These are phyloP conservation scores for Coregonus ussuriensis DNA, from an alignment of 2,797 vertebrate species.

Conservation along the genomic window DNA sequence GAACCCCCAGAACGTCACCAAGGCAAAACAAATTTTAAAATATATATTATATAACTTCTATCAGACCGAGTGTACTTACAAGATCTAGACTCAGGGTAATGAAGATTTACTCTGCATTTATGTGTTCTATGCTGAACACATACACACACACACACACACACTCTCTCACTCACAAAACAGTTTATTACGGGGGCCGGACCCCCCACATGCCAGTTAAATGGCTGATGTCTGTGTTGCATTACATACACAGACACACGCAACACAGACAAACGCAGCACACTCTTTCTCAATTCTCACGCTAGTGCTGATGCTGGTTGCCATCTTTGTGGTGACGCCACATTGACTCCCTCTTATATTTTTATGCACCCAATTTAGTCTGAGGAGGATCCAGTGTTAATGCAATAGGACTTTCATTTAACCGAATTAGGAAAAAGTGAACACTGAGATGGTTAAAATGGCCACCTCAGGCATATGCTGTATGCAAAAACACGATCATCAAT, in stretches of 20 bases:
- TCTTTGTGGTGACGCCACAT: conserved; percentile 81
- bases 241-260: conserved; percentile 28
- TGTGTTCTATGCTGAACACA: not conserved
- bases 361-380: conserved; percentile 74
- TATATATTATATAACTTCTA: not conserved
- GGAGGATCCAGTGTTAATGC: conserved; percentile 67
- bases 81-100: not conserved
- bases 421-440: conserved; percentile 11
- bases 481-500: not conserved
- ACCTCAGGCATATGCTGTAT: not conserved
- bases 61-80: not conserved
- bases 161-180: conserved; percentile 8
- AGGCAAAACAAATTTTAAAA: not conserved
- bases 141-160: conserved; percentile 20
- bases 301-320: conserved; percentile 70
- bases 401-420: conserved; percentile 59
- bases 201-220: conserved; percentile 69
- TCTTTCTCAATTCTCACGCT: conserved; percentile 73
- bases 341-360: conserved; percentile 79
- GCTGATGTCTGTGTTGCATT: conserved; percentile 75
- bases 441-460: not conserved
- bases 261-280: conserved; percentile 51
- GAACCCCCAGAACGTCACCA: not conserved
- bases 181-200: conserved; percentile 68
- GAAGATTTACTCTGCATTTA: not conserved